Conservation (phyloP, 2,113 vertebrate genomes). For the Corvus hawaiiensis region DNA sequence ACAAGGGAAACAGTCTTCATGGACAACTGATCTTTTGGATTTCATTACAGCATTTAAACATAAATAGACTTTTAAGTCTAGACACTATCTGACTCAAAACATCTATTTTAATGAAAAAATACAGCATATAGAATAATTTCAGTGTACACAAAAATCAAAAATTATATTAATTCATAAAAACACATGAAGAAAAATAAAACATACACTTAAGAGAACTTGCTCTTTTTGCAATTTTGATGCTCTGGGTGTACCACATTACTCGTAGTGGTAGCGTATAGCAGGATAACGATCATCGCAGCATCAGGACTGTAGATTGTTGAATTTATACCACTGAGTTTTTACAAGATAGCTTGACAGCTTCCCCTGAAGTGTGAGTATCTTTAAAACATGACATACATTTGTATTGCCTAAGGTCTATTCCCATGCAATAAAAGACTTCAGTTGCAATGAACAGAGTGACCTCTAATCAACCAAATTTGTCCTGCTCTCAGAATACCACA, state of each 20-base stretch:
- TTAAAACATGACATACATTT: not conserved
- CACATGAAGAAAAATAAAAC: not conserved
- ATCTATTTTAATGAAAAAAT: not conserved
- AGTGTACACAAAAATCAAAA: not conserved
- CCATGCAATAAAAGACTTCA: not conserved
- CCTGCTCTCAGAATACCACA: not conserved
- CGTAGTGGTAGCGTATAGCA: rapidly evolving
- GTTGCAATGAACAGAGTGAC: not conserved
- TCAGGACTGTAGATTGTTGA: not conserved
- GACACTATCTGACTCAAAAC: not conserved
- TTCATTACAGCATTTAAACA: not conserved
- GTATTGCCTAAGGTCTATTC: not conserved
- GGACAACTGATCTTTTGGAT: not conserved
- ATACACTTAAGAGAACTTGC: not conserved
- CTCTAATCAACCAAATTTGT: constrained; percentile 4
- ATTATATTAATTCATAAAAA: not conserved
- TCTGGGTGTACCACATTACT: not conserved
- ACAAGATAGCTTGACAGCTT: not conserved
- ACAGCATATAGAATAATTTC: not conserved
- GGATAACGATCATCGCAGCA: not conserved
- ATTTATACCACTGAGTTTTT: not conserved
- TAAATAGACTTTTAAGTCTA: not conserved
- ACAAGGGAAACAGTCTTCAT: not conserved
- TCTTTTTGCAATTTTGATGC: not conserved
- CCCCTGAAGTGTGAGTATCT: not conserved